A percentile compares a stretch with the other conserved stretches of the same genome.
phyloP scores from a whole-genome alignment of 2,113 vertebrate genomes.

The Oceanites oceanicus region DNA sequence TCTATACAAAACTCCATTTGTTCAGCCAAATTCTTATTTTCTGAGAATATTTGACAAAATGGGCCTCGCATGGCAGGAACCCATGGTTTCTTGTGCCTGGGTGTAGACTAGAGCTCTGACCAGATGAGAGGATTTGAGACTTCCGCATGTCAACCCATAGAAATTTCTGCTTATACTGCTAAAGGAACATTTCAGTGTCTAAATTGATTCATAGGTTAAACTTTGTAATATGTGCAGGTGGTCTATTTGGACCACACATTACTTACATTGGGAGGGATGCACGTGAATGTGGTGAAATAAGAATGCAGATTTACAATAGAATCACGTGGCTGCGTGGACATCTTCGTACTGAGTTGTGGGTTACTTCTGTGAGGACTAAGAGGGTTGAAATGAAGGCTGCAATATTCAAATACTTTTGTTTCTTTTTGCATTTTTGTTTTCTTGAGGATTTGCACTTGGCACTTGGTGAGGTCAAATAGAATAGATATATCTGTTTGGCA shows the following conservation, averaged over 20 bases:
- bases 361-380: background rate
- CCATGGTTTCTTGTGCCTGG: background rate
- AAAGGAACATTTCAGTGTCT: too few species aligned
- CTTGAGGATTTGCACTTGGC: background rate
- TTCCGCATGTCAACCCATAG: rapidly evolving
- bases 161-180: rapidly evolving
- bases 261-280: rapidly evolving
- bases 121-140: background rate
- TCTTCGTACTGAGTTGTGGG: background rate
- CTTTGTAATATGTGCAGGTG: background rate
- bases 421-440: background rate
- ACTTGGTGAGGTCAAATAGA: background rate
- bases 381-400: background rate
- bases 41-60: background rate
- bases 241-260: rapidly evolving
- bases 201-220: background rate
- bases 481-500: background rate
- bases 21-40: background rate
- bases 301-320: rapidly evolving
- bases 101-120: background rate
- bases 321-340: background rate
- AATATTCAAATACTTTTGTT: background rate
- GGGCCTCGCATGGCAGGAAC: background rate
- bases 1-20: background rate
- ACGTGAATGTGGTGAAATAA: background rate